Percentiles rank a stretch among this genome's conserved stretches.
Conservation (phyloP, 2,888 invertebrate species). For the Eupithecia subumbrata region DNA sequence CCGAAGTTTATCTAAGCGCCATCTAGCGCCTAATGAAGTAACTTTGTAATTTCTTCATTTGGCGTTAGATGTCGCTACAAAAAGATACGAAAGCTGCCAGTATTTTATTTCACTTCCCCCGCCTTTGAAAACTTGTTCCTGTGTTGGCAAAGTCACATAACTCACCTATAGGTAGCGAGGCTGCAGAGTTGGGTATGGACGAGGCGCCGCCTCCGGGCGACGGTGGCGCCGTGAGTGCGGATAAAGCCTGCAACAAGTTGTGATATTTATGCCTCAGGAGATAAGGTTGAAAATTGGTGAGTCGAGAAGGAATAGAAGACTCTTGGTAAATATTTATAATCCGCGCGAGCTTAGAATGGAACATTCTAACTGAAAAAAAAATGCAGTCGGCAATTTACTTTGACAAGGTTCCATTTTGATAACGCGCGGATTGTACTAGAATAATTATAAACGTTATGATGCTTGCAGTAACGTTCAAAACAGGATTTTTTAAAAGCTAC, state of each 20-base stretch:
- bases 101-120: background rate
- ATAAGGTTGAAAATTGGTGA: background rate
- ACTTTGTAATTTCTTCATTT: background rate
- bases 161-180: slow-evolving; percentile 78
- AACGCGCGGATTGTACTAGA: too few species aligned
- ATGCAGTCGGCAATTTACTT: too few species aligned
- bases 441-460: too few species aligned
- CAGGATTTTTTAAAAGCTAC: too few species aligned
- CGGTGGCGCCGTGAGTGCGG: slow-evolving; percentile 77
- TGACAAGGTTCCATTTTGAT: too few species aligned
- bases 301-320: background rate
- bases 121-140: background rate
- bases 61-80: background rate
- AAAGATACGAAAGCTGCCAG: background rate
- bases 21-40: background rate
- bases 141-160: background rate
- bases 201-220: slow-evolving; percentile 77
- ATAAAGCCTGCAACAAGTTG: slow-evolving; percentile 63
- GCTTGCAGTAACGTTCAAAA: too few species aligned
- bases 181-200: slow-evolving; percentile 75
- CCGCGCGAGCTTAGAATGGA: too few species aligned
- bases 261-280: background rate
- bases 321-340: too few species aligned
- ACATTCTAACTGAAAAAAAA: too few species aligned
- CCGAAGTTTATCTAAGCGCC: background rate